Evolutionary conservation across 1,140 invertebrate species (phyloP).

Genomic region (Triops longicaudatus): DNA sequence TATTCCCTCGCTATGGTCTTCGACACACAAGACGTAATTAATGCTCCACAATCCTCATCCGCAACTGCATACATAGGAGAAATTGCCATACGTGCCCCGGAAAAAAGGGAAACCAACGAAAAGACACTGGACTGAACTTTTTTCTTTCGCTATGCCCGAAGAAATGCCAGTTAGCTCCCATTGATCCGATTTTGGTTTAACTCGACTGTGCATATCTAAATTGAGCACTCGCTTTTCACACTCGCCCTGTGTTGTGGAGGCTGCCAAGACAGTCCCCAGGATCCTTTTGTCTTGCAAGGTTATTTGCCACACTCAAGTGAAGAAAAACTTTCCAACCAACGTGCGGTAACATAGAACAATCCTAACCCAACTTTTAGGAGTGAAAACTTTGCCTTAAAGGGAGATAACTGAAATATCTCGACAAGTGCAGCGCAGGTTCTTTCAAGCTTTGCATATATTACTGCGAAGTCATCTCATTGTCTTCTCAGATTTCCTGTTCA

Average conservation of each 20-base stretch:
- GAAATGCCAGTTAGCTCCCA: background rate
- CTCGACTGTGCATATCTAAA: background rate
- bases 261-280: background rate
- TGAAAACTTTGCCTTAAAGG: background rate
- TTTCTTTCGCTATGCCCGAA: background rate
- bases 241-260: background rate
- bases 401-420: background rate
- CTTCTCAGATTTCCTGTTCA: too few relatives aligned
- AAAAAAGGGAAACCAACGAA: too few relatives aligned
- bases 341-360: background rate
- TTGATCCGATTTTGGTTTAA: background rate
- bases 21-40: too few relatives aligned
- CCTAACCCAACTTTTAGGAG: too few relatives aligned
- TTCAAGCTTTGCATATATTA: background rate
- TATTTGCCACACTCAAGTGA: background rate
- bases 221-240: background rate
- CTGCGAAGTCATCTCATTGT: background rate
- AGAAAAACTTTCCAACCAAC: background rate
- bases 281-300: background rate
- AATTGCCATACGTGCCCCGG: too few relatives aligned
- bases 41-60: too few relatives aligned
- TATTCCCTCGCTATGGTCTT: too few relatives aligned
- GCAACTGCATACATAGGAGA: too few relatives aligned
- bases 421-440: background rate
- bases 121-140: too few relatives aligned